A percentile compares a stretch with the other conserved stretches of the same genome.
Conservation (phyloP, 2,113 vertebrate genomes). For the Puntigrus tetrazona region DNA sequence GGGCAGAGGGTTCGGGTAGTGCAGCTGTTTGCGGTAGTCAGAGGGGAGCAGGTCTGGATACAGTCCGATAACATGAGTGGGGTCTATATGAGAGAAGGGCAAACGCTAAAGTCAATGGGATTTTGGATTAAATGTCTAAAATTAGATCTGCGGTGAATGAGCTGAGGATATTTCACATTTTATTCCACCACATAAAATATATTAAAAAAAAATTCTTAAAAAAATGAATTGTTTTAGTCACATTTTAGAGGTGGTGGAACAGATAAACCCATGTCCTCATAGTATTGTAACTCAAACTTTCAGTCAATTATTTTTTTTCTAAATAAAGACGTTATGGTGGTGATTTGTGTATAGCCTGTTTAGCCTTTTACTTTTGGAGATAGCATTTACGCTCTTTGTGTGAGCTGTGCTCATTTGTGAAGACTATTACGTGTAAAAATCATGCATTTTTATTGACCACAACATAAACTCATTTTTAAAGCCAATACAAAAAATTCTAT, state of each 20-base stretch:
- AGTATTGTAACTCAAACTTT: not conserved
- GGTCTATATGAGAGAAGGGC: slow-evolving; percentile 72
- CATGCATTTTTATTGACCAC: not conserved
- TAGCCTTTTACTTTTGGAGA: not conserved
- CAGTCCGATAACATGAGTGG: slow-evolving; percentile 96
- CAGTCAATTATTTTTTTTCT: not conserved
- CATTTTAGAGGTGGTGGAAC: not conserved
- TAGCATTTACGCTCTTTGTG: not conserved
- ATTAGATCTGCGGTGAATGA: not conserved
- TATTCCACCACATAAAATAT: not conserved
- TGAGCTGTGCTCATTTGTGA: not conserved
- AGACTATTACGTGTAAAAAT: not conserved
- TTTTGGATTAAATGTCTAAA: not conserved
- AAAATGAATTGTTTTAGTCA: no score
- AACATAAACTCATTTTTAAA: not conserved
- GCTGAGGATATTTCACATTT: not conserved
- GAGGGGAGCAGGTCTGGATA: slow-evolving; percentile 95
- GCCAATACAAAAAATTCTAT: not conserved
- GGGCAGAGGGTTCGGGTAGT: slow-evolving; percentile 94
- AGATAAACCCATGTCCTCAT: not conserved
- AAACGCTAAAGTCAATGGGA: not conserved
- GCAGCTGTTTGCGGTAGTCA: slow-evolving; percentile 96
- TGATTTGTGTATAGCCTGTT: not conserved
- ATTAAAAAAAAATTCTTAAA: no score
- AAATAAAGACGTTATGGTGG: not conserved